Evolutionary conservation across 2,888 invertebrate genomes (phyloP), one percentile per base, ranked within the genome.

Genomic region (Eristalis tenax): DNA sequence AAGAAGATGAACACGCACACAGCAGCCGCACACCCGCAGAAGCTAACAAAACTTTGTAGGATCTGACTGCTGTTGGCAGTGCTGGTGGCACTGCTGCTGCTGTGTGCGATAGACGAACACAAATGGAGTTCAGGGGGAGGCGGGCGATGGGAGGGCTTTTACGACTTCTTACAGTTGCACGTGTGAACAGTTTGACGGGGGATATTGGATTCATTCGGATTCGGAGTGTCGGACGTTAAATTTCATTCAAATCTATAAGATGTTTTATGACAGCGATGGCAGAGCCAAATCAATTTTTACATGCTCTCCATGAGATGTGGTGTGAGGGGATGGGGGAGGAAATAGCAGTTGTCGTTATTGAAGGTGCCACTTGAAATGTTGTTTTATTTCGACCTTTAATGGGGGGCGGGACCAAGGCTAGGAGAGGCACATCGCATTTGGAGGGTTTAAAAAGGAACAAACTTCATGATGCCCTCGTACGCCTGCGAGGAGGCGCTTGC

Each of bases 101-200:
- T 43, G 50, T 76, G 76, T 61, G 66, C 56, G 64, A 38, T 43
- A 26, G 18, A 40, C n/a, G 71, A 26, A 8, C 26, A 26, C 26
- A 1, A 3, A 2, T 3, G 26, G 3, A 2, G 26, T 26, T 26
- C 26, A 26, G 2, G 32, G 32, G 63, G 63, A 2, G 5, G 6
- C 4, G 4, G 43, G n/a, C 18, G 18, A 50, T 15, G 15, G 18
- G 18, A 2, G 50, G 50, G 18, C 8, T 61, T 71, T 71, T 40
- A 59, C 40, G 26, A 40, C 61, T 28, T 61, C 57, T 38, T 71
- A 59, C 50, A 50, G 71, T 40, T 71, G 40, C 71, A 71, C 71
- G 71, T 71, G 71, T 59, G 71, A 71, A 61, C 40, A 38, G 71
- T 71, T 71, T 71, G 61, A 28, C 50, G 61, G 59, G 59, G 59